These are phyloP conservation scores for Premnoplex brunnescens DNA, from an alignment of 2,797 vertebrate species.

Conservation along the genomic window DNA sequence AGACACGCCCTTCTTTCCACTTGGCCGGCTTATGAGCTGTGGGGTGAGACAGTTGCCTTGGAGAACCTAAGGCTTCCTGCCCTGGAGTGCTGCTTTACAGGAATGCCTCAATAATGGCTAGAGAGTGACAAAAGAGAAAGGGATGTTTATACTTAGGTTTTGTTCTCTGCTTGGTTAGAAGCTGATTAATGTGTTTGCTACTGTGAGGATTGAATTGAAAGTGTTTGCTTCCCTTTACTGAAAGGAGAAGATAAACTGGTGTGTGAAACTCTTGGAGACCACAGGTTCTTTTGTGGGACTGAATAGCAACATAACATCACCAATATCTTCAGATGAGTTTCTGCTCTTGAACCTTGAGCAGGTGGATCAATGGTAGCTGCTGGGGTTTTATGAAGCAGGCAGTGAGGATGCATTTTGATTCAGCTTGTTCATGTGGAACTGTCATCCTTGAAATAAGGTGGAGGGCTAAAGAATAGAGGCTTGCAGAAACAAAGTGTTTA, in stretches of 20 bases:
- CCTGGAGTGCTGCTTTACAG: neutral
- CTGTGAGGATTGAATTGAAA: neutral
- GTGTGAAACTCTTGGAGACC: neutral
- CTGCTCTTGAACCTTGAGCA: neutral
- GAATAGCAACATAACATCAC: neutral
- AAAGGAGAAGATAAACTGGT: neutral
- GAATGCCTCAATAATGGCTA: neutral
- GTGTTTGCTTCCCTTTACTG: neutral
- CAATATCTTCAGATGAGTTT: neutral
- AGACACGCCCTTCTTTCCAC: neutral
- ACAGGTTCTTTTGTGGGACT: neutral
- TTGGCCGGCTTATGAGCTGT: neutral
- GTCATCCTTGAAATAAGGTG: neutral
- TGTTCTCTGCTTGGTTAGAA: neutral
- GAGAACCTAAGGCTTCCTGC: neutral
- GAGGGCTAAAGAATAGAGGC: neutral
- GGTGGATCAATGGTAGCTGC: neutral
- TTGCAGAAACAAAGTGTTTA: neutral
- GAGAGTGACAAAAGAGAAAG: neutral
- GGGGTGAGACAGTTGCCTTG: neutral
- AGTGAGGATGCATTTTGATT: neutral
- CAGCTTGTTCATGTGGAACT: neutral
- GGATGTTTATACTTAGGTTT: neutral
- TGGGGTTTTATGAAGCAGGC: neutral
- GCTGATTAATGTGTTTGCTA: neutral